Evolutionary conservation across 2,797 vertebrate species (phyloP), one percentile per base, ranked within the genome.

Genomic region (Microtus californicus): DNA sequence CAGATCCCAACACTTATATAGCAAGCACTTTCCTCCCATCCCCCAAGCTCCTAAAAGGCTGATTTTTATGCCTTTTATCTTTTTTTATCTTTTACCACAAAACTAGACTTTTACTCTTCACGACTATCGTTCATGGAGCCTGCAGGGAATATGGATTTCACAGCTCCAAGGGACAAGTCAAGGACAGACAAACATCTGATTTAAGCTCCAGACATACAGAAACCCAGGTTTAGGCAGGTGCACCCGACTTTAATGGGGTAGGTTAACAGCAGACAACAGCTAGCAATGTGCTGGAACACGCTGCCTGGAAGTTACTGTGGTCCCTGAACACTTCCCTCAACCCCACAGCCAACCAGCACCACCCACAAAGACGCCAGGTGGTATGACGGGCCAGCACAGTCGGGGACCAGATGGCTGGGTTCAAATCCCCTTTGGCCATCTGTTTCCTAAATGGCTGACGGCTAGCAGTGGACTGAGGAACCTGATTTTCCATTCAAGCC

Each of bases 381-480:
- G 54, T 0, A 2, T 14, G 14, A 45, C 4, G 9, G 45, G 3
- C 45, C 71, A 69, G 9, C 3, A 31, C 21, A 54, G 63, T 25
- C 69, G 6, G 45, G 14, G 69, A 23, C 9, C 56, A 43, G 31
- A 73, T 13, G 12, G 31, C 45, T 56, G 73, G 6, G 43, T 7
- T 89, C 80, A n/a, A 45, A 63, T 6, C 34, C 43, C 7, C 4
- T 34, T 34, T 21, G 2, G 59, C 56, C 4, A 40, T 61, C 29
- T 43, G 8, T 17, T 9, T 23, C n/a, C 29, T 7, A 6, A 37
- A 21, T 23, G 23, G 27, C 31, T 1, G 8, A 74, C 2, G 23
- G 37, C n/a, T 6, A 69, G 9, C 3, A 34, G 1, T 40, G 1
- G 0, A 10, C 69, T 19, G 8, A 1, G 6, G 6, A 69, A 23